Base-by-base conservation (phyloP, 1,140 invertebrate genomes). In the Triops longicaudatus region DNA sequence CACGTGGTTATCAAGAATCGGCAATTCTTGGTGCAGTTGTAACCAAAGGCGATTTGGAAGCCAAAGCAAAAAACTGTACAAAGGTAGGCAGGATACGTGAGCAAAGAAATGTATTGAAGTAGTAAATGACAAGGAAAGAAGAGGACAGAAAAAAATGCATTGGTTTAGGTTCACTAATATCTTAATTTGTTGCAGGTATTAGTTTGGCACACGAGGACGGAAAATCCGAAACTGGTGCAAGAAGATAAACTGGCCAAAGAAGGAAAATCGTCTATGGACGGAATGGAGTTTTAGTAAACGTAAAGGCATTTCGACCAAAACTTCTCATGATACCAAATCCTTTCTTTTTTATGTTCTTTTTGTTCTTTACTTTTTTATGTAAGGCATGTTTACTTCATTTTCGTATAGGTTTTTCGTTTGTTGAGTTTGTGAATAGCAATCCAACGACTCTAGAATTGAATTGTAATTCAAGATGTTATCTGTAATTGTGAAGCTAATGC, bases 151-250 rank as follows among this genome's bases (percentile, higher is more conserved):
- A 1, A 22, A 22, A 31, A 6, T 5, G 73, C 73, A 7, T 17
- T 74, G 14, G 26, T 22, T 44, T 31, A 41, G 63, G 27, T 72
- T 42, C 26, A 26, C 37, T 42, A 27, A 76, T 27, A 12, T 26
- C 12, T 31, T 63, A 7, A 31, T 76, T 44, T 72, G 77, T 82
- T 85, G 50, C 81, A 92, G 89, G 87, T 98, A 14, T 90, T 96
- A 76, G 97, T 99, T 7, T 99, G 97, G 97, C 97, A 99, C 83
- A 98, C 97, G 26, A 87, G 95, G 82, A 98, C 97, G 31, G 93
- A 96, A 84, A 90, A 91, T 81, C 91, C 93, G 1, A 88, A 89
- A 73, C 86, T 96, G 72, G 86, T 85, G 41, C 88, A 90, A 76
- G 90, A 93, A 81, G 81, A 84, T 31, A 81, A 83, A 26, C 79